Evolutionary conservation across 2,888 invertebrate species (phyloP), one percentile per base, ranked within the genome.

Genomic region (Macropis europaea): DNA sequence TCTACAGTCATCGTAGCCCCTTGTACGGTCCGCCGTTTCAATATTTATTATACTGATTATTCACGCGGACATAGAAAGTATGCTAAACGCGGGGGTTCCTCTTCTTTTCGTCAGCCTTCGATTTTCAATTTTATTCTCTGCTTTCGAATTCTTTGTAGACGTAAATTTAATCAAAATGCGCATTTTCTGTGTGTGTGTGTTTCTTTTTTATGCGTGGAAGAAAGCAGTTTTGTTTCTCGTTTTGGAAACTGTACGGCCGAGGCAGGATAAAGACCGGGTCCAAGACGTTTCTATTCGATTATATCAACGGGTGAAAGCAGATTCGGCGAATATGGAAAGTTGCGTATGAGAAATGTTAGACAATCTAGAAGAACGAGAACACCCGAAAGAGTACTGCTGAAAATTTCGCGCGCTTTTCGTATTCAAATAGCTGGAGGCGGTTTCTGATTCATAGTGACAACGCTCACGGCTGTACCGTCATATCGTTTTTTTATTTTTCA

Each of bases 21-120:
- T 26, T 45, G n/a, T n/a, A n/a, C n/a, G n/a, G n/a, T n/a, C n/a
- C n/a, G n/a, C 36, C 15, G 15, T 2, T 19, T 26, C 50, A 66
- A 67, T 57, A 57, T 66, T 57, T 69, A 57, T 57, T 9, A 26
- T 1, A 5, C 47, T 22, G 26, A 56, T 52, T 48, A 48, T 63
- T 47, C 11, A 9, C 30, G 9, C 2, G 28, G 52, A 43, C 36
- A 17, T 13, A 13, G 28, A 36, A 38, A 24, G 28, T 7, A 3
- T 11, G 3, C n/a, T 2, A 6, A 36, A 13, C 11, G 3, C 2
- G 7, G 1, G 2, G 5, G 3, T 4, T 15, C 7, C 2, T 19
- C 15, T 7, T 15, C 3, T 19, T 48, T 2, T 36, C 9, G 2
- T 6, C 1, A 2, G n/a, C n/a, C 24, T 42, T 13, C 3, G 2